Evolutionary conservation across 92 coral and sea anemone genomes (phyloP).

Genomic region (Siderastrea siderea): DNA sequence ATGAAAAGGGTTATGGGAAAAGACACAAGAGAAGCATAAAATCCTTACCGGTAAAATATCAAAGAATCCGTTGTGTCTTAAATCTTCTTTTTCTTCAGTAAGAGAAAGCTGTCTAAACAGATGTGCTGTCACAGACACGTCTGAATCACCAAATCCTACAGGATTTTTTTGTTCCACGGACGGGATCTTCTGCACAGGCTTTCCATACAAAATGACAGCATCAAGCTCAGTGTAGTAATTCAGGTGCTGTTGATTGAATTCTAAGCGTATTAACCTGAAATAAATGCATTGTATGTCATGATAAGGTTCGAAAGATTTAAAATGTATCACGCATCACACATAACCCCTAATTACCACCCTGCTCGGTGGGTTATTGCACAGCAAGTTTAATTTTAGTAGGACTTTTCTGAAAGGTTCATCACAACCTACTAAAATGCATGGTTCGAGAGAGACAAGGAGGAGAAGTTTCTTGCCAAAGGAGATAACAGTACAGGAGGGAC

Average conservation of each 20-base stretch:
- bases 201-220: slow-evolving; percentile 88
- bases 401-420: too few species aligned
- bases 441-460: too few species aligned
- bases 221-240: slow-evolving; percentile 97
- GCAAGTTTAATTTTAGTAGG: too few species aligned
- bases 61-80: slow-evolving; percentile 75
- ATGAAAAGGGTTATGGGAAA: too few species aligned
- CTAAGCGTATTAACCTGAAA: slow-evolving; percentile 85
- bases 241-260: slow-evolving; percentile 90
- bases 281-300: background rate
- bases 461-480: too few species aligned
- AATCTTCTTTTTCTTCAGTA: slow-evolving; percentile 24
- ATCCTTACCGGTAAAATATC: slow-evolving; percentile 87
- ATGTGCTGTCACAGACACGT: slow-evolving; percentile 48
- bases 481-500: too few species aligned
- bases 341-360: too few species aligned
- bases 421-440: too few species aligned
- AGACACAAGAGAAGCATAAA: too few species aligned
- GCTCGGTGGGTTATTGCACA: too few species aligned
- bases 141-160: background rate
- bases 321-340: too few species aligned
- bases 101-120: slow-evolving; percentile 78
- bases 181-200: slow-evolving; percentile 9
- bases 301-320: background rate
- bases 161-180: background rate